These are phyloP conservation scores for Daubentonia madagascariensis DNA, from an alignment of 2,113 vertebrate species.

Conservation along the genomic window DNA sequence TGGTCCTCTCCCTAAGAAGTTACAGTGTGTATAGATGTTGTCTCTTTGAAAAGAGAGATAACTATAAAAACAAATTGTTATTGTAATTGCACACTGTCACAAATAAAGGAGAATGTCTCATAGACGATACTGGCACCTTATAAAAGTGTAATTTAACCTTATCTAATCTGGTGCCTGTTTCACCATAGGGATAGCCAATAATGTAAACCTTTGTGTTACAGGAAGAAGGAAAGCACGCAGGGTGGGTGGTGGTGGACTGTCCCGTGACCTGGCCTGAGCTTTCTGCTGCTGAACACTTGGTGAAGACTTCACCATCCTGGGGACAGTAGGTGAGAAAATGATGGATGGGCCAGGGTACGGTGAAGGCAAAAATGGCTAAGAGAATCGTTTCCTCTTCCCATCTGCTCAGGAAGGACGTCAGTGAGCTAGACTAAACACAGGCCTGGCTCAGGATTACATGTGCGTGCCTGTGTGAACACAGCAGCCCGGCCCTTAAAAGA, in stretches of 20 bases:
- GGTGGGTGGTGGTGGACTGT: neutral
- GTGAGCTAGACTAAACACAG: conserved; percentile 86
- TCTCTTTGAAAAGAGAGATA: neutral
- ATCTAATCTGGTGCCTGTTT: conserved; percentile 61
- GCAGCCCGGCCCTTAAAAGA: neutral
- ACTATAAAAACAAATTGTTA: neutral
- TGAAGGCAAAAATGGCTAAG: conserved; percentile 60
- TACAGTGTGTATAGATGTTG: neutral
- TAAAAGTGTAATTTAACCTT: conserved; percentile 37
- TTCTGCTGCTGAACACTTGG: neutral
- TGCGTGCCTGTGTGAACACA: neutral
- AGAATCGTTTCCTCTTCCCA: conserved; percentile 77
- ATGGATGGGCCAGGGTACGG: conserved; percentile 1
- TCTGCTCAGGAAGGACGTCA: conserved; percentile 72
- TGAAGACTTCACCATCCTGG: neutral
- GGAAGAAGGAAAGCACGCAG: neutral
- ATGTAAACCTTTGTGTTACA: conserved; percentile 25
- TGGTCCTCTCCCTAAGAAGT: neutral
- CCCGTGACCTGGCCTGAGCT: neutral
- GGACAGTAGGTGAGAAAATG: conserved; percentile 58
- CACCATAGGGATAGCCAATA: neutral
- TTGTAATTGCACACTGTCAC: neutral
- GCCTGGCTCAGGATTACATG: conserved; percentile 68
- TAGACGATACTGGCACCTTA: neutral
- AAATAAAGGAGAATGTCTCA: neutral